Base-by-base conservation (phyloP, 2,113 vertebrate genomes). In the Anhinga rufa region DNA sequence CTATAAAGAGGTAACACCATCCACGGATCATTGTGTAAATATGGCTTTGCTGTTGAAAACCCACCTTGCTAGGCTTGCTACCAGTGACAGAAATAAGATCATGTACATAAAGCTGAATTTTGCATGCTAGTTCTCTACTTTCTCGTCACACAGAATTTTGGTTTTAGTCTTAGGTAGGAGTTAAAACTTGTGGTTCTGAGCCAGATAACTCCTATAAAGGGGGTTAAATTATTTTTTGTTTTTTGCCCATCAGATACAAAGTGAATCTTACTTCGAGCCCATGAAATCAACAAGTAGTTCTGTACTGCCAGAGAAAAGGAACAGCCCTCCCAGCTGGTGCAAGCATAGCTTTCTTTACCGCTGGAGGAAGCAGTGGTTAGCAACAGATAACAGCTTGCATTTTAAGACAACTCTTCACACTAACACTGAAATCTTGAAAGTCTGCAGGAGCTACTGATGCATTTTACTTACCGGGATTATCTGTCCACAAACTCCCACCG, bases 401-500 rank as follows among this genome's bases (percentile, higher is more conserved):
- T 74, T 58, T 58, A 58, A 82, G 22, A 26, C 48, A 82, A 9
- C 15, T 36, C 44, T 42, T 52, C 14, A 4, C 8, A 14, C 2
- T 24, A 68, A 89, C 74, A 6, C 32, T 5, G 29, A 65, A 38
- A 14, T 28, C 22, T 18, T 74, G 52, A 65, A 34, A 9, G 2
- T 4, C 69, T 49, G 32, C 79, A 55, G 76, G 20, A 88, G 9
- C 58, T 60, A 19, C 24, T 17, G 42, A 25, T 22, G 19, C 15
- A 6, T 44, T 36, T 65, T 20, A 94, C 99, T 98, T 89, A 99
- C 99, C 4, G 99, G 99, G 80, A 99, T 99, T 83, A 99, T 99
- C 97, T 99, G 99, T 29, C 99, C 99, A 49, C 99, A 99, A 18
- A 99, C 98, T n/a, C 99, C 99, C 11, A 99, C 85, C 0, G 99